Base-by-base conservation (phyloP, 1,140 invertebrate genomes). In the Vanessa atalanta region DNA sequence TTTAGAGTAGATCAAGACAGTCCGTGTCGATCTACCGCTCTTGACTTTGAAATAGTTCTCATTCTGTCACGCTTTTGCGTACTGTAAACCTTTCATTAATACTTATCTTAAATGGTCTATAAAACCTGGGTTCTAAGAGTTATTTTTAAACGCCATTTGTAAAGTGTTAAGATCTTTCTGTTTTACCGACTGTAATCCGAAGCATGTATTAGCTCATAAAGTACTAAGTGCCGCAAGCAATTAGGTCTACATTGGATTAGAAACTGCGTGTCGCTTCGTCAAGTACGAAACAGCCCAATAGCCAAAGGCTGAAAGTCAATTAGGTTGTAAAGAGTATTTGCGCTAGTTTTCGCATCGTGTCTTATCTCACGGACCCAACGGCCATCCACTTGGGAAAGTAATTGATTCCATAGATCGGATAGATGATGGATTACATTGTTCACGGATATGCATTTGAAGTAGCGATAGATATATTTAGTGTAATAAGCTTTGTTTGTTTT, bases 281-380 rank as follows among this genome's bases (percentile, higher is more conserved):
- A 75, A 64, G 60, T 64, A 67, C 76, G 64, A 77, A 73, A 71
- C 74, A 71, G 70, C 70, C 48, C 71, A 65, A 73, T 77, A 73
- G 78, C 71, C 71, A 70, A 68, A 65, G 80, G 78, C 81, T 74
- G 78, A 75, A 53, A 71, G 77, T 79, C 83, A 83, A 90, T 90
- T 86, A 86, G 79, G 73, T 82, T 82, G 73, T 81, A 81, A 80
- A 76, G 73, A 82, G 80, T 82, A 82, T 83, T 84, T 88, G 81
- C 75, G 78, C 84, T 83, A 83, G 71, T 85, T 83, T 81, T 77
- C 72, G 71, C 77, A 65, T 72, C 84, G 84, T 86, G 84, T 77
- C 82, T 91, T 91, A 91, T 89, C 88, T 85, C 63, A 66, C 53
- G 76, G 73, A 78, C 77, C 65, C 70, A 80, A 65, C 78, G 82